Conservation (phyloP, 2,113 vertebrate species). For the Morone chrysops region DNA sequence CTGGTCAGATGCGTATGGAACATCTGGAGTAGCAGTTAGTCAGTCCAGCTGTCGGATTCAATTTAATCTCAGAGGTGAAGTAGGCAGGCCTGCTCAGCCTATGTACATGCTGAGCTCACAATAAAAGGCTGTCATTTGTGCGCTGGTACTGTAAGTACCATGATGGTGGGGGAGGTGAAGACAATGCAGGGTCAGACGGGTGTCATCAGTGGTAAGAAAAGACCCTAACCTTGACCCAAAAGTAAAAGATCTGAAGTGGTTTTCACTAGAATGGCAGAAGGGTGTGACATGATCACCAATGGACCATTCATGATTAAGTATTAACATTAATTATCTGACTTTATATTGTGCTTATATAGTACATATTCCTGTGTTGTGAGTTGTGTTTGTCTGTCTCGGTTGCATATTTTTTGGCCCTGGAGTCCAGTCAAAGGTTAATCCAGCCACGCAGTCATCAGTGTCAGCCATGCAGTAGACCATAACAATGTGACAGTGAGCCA, state of each 20-base stretch:
- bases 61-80: slow-evolving; percentile 62
- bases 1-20: slow-evolving; percentile 45
- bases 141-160: slow-evolving; percentile 3
- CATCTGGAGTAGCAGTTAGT: slow-evolving; percentile 68
- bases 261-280: background rate
- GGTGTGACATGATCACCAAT: background rate
- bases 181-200: slow-evolving; percentile 1
- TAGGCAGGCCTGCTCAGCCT: slow-evolving; percentile 36
- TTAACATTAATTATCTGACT: background rate
- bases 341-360: background rate
- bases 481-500: background rate
- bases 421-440: background rate
- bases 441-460: too few relatives aligned
- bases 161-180: slow-evolving; percentile 24
- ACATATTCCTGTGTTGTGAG: background rate
- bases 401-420: background rate
- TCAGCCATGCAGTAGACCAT: background rate
- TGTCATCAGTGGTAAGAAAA: background rate
- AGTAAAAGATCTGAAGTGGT: background rate
- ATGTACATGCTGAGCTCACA: slow-evolving; percentile 50
- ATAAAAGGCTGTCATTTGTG: slow-evolving; percentile 15
- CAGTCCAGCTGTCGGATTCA: slow-evolving; percentile 67
- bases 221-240: background rate
- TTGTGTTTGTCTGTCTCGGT: background rate
- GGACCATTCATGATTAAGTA: background rate